A percentile compares a stretch with the other conserved stretches of the same genome.
Conservation (phyloP, 2,113 vertebrate genomes). For the Chauna torquata region DNA sequence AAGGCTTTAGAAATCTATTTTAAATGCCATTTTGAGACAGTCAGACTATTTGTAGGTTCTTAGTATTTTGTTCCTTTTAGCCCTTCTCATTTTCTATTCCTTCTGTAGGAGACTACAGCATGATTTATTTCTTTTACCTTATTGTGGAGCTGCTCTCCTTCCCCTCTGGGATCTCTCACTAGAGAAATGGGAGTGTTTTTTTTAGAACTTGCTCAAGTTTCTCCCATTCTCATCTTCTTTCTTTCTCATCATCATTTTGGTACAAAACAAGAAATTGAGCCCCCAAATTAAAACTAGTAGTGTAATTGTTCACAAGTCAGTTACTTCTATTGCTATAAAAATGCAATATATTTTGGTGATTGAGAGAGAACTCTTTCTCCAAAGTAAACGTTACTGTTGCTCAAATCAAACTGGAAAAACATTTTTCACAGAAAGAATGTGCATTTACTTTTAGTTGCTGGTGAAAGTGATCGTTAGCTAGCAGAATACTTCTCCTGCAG, state of each 20-base stretch:
- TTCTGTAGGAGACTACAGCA: conserved; percentile 34
- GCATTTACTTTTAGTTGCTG: neutral
- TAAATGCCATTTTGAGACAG: conserved; percentile 49
- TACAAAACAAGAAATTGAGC: neutral
- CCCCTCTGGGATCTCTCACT: neutral
- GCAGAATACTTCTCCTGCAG: neutral
- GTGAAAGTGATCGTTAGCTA: neutral
- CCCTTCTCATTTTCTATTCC: conserved; percentile 43
- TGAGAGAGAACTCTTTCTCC: neutral
- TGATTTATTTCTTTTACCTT: conserved; percentile 25
- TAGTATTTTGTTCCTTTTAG: conserved; percentile 28
- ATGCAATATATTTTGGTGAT: neutral
- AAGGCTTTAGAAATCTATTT: conserved; percentile 23
- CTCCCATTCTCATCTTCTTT: neutral
- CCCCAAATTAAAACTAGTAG: neutral
- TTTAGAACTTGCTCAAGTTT: neutral
- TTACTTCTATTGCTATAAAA: neutral
- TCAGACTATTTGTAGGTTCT: neutral
- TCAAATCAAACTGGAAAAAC: neutral
- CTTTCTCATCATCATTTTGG: neutral
- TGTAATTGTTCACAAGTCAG: neutral
- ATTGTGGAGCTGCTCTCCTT: neutral
- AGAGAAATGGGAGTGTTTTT: neutral
- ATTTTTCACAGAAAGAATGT: neutral
- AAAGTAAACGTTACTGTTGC: neutral